phyloP scores from a whole-genome alignment of 2,113 vertebrate genomes.

The Neolamprologus caudopunctatus region DNA sequence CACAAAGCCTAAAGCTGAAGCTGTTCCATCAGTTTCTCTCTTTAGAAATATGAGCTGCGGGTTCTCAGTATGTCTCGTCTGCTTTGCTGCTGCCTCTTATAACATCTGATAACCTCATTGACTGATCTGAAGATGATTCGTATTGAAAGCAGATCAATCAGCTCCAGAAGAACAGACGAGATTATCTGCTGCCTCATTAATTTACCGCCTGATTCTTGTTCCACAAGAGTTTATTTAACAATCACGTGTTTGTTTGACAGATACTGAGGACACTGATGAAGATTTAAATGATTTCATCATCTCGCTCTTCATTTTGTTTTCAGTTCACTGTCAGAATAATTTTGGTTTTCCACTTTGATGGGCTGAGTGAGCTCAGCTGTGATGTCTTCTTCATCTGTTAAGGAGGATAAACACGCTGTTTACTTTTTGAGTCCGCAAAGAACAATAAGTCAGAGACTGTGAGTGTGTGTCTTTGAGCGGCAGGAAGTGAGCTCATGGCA shows the following conservation, averaged over 20 bases:
- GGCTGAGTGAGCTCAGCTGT: background rate
- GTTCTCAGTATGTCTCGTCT: background rate
- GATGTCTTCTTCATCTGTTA: background rate
- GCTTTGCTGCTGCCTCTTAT: background rate
- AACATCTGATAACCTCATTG: background rate
- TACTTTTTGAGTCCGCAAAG: background rate
- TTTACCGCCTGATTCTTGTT: background rate
- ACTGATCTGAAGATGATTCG: background rate
- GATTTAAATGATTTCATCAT: background rate
- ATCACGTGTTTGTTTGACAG: background rate
- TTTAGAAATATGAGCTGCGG: background rate
- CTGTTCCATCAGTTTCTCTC: background rate
- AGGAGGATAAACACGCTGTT: background rate
- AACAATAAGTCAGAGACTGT: background rate
- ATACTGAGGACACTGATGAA: background rate
- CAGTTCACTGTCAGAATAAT: background rate
- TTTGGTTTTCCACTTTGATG: background rate
- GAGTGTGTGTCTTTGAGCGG: background rate
- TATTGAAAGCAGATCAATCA: background rate
- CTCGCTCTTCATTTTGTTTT: background rate
- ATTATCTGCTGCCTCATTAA: background rate
- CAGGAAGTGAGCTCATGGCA: constrained; percentile 24
- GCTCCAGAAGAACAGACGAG: background rate
- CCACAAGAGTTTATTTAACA: background rate
- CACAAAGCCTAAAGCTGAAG: background rate